Evolutionary conservation across 2,113 vertebrate genomes (phyloP), one percentile per base, ranked within the genome.

Genomic region (Malurus cyaneus): DNA sequence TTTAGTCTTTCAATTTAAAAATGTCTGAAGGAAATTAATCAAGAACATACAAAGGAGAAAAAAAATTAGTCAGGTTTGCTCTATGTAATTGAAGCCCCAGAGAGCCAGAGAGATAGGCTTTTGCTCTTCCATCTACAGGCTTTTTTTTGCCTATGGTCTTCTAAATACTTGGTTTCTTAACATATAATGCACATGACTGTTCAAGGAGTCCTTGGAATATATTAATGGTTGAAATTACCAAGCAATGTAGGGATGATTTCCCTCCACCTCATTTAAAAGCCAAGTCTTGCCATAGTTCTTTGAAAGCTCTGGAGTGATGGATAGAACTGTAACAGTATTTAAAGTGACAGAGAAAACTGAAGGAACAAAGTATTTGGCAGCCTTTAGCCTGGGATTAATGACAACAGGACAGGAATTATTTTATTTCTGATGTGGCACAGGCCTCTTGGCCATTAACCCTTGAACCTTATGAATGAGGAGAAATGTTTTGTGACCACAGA

Each of bases 1-100:
- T 93, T 89, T 80, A 69, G 79, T 87, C 90, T 94, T 95, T 85
- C 81, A 11, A 66, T 87, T 96, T 70, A 49, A 88, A 93, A 93
- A 76, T 77, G 69, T 94, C 91, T 88, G 59, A 92, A 80, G 80
- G 87, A 95, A 91, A 82, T 94, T 69, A 89, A 89, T 95, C 73
- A 80, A 86, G 94, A 91, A 69, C 23, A 57, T 79, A 64, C 26
- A 78, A 80, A 83, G 59, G 60, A 69, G 66, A 29, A 56, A 49
- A 49, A 82, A 89, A 77, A n/a, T 9, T 18, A 59, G 50, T 28
- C 39, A 49, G 71, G 59, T 79, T 86, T 88, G 52, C 59, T 74
- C 50, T 62, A 14, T 88, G n/a, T 89, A 86, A 95, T 94, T 96
- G 81, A 82, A 71, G 72, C 61, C 64, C 24, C 15, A 29, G 83